These are phyloP conservation scores for Drosophila jambulina DNA, from an alignment of 1,140 invertebrate genomes.

Conservation along the genomic window DNA sequence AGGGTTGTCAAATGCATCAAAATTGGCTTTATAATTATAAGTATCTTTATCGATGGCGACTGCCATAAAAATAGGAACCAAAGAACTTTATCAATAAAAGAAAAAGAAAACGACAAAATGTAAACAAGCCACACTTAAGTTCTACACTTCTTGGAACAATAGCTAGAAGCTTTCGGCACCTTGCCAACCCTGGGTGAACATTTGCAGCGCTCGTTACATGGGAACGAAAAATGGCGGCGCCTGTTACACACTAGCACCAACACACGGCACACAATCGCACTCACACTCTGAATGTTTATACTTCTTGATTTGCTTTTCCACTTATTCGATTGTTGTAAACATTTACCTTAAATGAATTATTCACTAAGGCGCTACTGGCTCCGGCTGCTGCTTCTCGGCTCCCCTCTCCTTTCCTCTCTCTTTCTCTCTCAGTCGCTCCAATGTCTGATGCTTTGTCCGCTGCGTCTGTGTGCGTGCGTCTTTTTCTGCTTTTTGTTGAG, in stretches of 20 bases:
- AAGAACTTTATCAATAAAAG: background rate
- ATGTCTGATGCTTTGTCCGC: conserved; percentile 66
- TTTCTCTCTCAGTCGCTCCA: conserved; percentile 16
- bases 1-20: conserved; percentile 22
- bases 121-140: background rate
- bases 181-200: conserved; percentile 57
- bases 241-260: conserved; percentile 59
- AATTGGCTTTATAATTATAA: background rate
- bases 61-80: background rate
- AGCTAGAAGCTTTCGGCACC: background rate
- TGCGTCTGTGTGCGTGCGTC: conserved; percentile 42
- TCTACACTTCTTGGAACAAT: background rate
- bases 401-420: conserved; percentile 1
- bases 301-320: conserved; percentile 42
- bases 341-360: conserved; percentile 57
- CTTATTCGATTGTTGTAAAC: conserved; percentile 41
- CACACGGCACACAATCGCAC: conserved; percentile 4
- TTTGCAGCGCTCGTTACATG: conserved; percentile 62
- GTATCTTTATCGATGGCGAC: background rate
- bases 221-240: conserved; percentile 76
- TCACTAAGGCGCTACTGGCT: conserved; percentile 46
- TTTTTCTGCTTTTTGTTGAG: conserved; percentile 50
- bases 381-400: conserved; percentile 6
- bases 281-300: conserved; percentile 36
- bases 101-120: background rate